These are phyloP conservation scores for Tachina fera DNA, from an alignment of 2,888 invertebrate genomes.

Conservation along the genomic window DNA sequence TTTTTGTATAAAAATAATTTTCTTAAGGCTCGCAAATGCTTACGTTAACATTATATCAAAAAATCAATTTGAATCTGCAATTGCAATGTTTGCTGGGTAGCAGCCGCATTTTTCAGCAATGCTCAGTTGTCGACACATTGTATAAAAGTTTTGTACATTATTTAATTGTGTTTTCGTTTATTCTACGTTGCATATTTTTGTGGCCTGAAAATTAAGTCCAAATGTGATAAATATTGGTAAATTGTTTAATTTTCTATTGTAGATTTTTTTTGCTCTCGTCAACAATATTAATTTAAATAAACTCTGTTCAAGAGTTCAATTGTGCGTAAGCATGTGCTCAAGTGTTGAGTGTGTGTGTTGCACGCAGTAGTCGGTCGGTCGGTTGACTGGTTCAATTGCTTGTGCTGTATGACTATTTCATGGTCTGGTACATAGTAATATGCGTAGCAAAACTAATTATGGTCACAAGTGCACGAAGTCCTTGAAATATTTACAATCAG, in stretches of 20 bases:
- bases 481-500: slow-evolving; percentile 11
- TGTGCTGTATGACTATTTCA: slow-evolving; percentile 20
- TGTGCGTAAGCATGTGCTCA: background rate
- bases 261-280: slow-evolving; percentile 43
- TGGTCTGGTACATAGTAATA: slow-evolving; percentile 43
- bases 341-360: slow-evolving; percentile 12
- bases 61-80: background rate
- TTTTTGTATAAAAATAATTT: no score
- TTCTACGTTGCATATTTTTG: slow-evolving; percentile 35
- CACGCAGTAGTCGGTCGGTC: slow-evolving; percentile 35
- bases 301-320: slow-evolving; percentile 24
- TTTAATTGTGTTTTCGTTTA: background rate
- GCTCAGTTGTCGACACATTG: background rate
- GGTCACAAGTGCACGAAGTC: slow-evolving; percentile 18
- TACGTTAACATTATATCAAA: background rate
- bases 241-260: slow-evolving; percentile 58
- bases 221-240: slow-evolving; percentile 61
- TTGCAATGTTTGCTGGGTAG: background rate
- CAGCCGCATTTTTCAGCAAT: background rate
- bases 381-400: slow-evolving; percentile 28
- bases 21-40: no score
- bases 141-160: background rate
- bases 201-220: slow-evolving; percentile 50
- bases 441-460: slow-evolving; percentile 53
- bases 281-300: slow-evolving; percentile 67